phyloP scores from a whole-genome alignment of 1,140 invertebrate genomes.

The Paraescarpia echinospica region DNA sequence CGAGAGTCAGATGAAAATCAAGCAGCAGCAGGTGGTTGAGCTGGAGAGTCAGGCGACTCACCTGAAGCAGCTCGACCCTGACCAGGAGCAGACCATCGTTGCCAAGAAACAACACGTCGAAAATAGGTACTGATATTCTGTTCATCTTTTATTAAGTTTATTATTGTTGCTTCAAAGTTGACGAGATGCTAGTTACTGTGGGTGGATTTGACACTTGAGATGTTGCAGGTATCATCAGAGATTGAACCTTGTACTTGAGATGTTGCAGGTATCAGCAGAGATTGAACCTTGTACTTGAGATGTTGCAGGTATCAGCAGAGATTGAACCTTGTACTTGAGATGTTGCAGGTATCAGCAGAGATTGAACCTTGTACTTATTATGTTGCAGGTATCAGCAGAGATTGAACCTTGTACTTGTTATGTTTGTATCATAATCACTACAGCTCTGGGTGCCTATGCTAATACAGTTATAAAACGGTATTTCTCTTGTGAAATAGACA shows the following conservation, averaged over 20 bases:
- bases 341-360: not conserved
- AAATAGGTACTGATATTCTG: constrained; percentile 70
- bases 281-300: not conserved
- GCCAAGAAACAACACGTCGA: constrained; percentile 90
- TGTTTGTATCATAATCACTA: too few species aligned
- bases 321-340: not conserved
- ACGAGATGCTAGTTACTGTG: not conserved
- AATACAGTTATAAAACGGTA: too few species aligned
- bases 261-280: not conserved
- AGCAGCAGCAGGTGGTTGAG: constrained; percentile 72
- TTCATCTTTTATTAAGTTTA: not conserved
- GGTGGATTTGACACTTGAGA: not conserved
- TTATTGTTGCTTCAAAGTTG: not conserved
- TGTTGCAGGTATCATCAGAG: not conserved
- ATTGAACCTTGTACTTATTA: too few species aligned
- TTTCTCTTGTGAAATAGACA: not conserved
- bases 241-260: not conserved
- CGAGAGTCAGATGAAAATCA: constrained; percentile 56
- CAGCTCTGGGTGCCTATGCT: too few species aligned
- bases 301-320: not conserved
- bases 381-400: too few species aligned
- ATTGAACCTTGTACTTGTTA: too few species aligned
- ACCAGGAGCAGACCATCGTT: constrained; percentile 94
- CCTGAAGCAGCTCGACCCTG: constrained; percentile 89
- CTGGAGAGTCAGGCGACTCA: constrained; percentile 92